Evolutionary conservation across 2,797 vertebrate genomes (phyloP), one percentile per base, ranked within the genome.

Genomic region (Scomberomorus guttatus): DNA sequence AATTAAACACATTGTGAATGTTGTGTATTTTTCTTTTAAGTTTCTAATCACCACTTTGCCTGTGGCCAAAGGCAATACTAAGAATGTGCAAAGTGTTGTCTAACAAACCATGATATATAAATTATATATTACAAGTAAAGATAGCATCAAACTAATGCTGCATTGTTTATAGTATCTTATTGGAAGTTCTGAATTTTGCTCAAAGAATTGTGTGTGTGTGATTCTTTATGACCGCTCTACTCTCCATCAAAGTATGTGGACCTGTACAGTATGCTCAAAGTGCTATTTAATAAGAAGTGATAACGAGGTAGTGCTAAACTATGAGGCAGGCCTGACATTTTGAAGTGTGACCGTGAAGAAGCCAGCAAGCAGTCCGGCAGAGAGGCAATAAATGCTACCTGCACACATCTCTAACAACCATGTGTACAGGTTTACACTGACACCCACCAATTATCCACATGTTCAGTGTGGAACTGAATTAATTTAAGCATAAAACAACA

Each of bases 271-370:
- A 20, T 39, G 3, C 13, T 34, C 22, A 20, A 15, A 62, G 42
- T 50, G 54, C 7, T 60, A 34, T 67, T 29, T 57, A 37, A 71
- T 54, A 18, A 27, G n/a, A 58, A 54, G 50, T 61, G 48, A 61
- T 75, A 75, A 79, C 50, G 66, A 39, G 14, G 27, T 37, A 39
- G 54, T 50, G 29, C 20, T 39, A 73, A 62, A 20, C 56, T 22
- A 39, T 32, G 24, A 48, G 44, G 59, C 37, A 62, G 37, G 11
- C 6, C n/a, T 75, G 81, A 76, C 76, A 84, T 78, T 80, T 84
- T 14, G 5, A 74, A 72, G 59, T 73, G 73, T 65, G 48, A 66
- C 79, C 69, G 69, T 69, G 42, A 69, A 81, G 37, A 75, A 51
- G 69, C 60, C 46, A 66, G 68, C 12, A 60, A 51, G 12, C 22